Evolutionary conservation across 2,113 vertebrate species (phyloP), one percentile per base, ranked within the genome.

Genomic region (Halcyon senegalensis): DNA sequence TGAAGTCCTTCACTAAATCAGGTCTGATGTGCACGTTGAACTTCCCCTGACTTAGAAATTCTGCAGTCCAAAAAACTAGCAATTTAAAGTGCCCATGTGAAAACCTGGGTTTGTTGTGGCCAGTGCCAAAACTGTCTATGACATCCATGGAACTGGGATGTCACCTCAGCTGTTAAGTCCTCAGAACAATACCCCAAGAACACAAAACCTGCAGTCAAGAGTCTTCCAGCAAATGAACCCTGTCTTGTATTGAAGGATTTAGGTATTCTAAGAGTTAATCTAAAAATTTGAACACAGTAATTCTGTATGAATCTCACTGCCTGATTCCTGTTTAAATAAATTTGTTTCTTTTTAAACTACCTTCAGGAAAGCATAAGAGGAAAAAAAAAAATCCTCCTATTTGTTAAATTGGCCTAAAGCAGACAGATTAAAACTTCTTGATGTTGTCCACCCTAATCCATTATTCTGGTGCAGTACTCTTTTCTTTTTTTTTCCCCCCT

Each of bases 351-450:
- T 94, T 67, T 78, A 35, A 96, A 69, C 37, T n/a, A 35, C 56
- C 70, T 94, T 89, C 30, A 96, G 56, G 64, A 89, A 76, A 58
- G 19, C 53, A 27, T 48, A 64, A 53, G 64, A 10, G 43, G 2
- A 9, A 10, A 1, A 3, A 25, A 19, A 35, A 9, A 12, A 67
- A 16, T 27, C n/a, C 25, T 41, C 44, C 33, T 89, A n/a, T 93
- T 92, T 94, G 69, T 95, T 79, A 67, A 95, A 95, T 96, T 96
- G 94, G 74, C 87, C 86, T 72, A 91, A 95, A 97, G 79, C 72
- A 95, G 93, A 95, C 68, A 95, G 43, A 85, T 79, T 53, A 41
- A 92, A 96, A 68, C 85, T 92, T 88, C 87, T 94, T 13, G 2
- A 59, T 85, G 41, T 56, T 72, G 69, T 82, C 56, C 70, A 63